These are phyloP conservation scores for Macrotis lagotis DNA, from an alignment of 2,113 vertebrate genomes.

Conservation along the genomic window DNA sequence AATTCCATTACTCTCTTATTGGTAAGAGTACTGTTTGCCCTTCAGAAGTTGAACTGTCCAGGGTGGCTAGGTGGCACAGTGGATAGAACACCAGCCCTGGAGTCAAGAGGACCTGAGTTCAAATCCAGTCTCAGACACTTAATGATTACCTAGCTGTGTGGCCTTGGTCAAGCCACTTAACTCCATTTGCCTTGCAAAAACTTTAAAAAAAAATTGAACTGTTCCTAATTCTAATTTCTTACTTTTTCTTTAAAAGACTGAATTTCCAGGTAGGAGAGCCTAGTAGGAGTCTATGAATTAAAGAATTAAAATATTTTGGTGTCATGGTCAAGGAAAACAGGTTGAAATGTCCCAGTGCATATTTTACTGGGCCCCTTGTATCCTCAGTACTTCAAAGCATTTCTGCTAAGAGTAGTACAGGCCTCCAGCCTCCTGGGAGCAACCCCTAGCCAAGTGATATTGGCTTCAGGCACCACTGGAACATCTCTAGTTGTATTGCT, in stretches of 20 bases:
- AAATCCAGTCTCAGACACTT: too few species aligned
- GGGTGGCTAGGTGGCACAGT: too few species aligned
- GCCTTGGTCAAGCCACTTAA: too few species aligned
- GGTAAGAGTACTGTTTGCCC: neutral
- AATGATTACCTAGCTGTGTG: too few species aligned
- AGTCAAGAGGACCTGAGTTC: too few species aligned
- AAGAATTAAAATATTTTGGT: neutral
- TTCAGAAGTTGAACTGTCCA: too few species aligned
- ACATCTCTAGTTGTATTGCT: neutral
- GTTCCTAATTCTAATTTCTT: neutral
- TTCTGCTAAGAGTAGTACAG: neutral
- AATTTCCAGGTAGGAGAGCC: neutral
- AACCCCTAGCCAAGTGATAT: neutral
- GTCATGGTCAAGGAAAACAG: neutral
- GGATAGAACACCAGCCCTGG: too few species aligned
- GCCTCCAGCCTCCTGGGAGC: neutral
- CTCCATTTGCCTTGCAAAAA: too few species aligned
- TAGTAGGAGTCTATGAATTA: neutral
- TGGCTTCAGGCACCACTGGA: neutral
- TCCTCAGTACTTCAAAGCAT: neutral
- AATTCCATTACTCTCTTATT: neutral
- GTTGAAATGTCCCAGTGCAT: neutral
- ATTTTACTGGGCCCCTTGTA: neutral
- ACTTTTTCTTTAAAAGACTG: neutral
- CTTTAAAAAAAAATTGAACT: too few species aligned